These are phyloP conservation scores for Folsomia candida DNA, from an alignment of 2,888 invertebrate genomes.

Conservation along the genomic window DNA sequence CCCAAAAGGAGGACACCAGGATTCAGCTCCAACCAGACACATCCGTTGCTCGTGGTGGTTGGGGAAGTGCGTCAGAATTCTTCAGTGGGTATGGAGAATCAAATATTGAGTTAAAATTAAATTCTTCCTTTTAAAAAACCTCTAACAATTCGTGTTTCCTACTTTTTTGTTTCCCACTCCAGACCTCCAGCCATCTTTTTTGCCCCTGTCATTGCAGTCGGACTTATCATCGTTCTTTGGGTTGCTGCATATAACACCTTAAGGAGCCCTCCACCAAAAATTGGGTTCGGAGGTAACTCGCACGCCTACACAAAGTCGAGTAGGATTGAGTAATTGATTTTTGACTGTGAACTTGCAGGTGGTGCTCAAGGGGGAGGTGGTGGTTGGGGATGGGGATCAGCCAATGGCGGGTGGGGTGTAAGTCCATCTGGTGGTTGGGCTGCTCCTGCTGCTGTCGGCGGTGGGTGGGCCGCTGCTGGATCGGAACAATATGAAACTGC, in stretches of 20 bases:
- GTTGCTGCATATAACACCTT: constrained; percentile 40
- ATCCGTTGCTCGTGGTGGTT: constrained; percentile 4
- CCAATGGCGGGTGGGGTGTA: constrained; percentile 26
- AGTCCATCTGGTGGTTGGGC: constrained; percentile 27
- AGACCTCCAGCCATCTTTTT: constrained; percentile 33
- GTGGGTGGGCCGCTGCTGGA: constrained; percentile 17
- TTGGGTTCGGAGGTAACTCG: no score
- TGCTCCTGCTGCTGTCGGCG: constrained; percentile 21
- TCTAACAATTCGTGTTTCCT: no score
- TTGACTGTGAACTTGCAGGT: constrained; percentile 22
- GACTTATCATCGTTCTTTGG: constrained; percentile 33
- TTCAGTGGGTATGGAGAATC: no score
- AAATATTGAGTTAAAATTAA: no score
- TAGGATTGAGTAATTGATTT: no score
- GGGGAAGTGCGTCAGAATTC: constrained; percentile 17
- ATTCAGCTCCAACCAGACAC: constrained; percentile 1
- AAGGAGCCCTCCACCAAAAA: constrained; percentile 31
- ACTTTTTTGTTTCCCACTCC: no score
- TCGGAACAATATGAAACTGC: constrained; percentile 8
- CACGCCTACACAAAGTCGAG: no score
- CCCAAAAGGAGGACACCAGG: not conserved
- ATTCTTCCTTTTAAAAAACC: no score
- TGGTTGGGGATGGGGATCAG: constrained; percentile 22
- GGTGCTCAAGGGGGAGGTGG: constrained; percentile 32
- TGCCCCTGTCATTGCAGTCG: constrained; percentile 36